These are phyloP conservation scores for Rhinolophus ferrumequinum DNA, from an alignment of 2,113 vertebrate species.

Conservation along the genomic window DNA sequence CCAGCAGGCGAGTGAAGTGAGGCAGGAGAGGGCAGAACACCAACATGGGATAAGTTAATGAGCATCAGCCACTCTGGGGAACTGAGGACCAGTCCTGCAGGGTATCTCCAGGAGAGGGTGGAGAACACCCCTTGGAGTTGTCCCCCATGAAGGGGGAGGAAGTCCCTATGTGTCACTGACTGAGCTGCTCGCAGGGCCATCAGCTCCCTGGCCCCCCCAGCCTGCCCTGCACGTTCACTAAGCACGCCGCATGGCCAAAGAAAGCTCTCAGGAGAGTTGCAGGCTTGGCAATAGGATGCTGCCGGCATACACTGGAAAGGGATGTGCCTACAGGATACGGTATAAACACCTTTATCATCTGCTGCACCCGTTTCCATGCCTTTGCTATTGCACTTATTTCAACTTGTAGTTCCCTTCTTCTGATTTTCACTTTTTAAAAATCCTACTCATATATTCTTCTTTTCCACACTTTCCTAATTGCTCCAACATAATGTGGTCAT, in stretches of 20 bases:
- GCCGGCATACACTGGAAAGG: neutral
- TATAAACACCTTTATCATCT: neutral
- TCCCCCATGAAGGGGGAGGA: neutral
- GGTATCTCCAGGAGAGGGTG: neutral
- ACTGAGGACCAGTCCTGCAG: neutral
- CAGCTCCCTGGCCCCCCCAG: neutral
- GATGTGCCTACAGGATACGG: neutral
- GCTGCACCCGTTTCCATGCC: neutral
- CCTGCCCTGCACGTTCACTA: neutral
- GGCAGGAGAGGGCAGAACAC: neutral
- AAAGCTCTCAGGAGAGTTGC: neutral
- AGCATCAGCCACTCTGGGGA: neutral
- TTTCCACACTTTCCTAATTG: neutral
- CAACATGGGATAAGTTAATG: neutral
- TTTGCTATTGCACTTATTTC: neutral
- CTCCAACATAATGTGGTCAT: neutral
- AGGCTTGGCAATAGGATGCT: neutral
- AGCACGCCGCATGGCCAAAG: neutral
- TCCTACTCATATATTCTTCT: neutral
- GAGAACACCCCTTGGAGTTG: neutral
- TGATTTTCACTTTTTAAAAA: neutral
- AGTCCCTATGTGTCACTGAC: neutral
- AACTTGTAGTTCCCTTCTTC: neutral
- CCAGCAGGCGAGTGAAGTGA: neutral
- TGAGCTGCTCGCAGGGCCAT: neutral